These are phyloP conservation scores for Zaprionus davidi DNA, from an alignment of 1,140 invertebrate species.

Conservation along the genomic window DNA sequence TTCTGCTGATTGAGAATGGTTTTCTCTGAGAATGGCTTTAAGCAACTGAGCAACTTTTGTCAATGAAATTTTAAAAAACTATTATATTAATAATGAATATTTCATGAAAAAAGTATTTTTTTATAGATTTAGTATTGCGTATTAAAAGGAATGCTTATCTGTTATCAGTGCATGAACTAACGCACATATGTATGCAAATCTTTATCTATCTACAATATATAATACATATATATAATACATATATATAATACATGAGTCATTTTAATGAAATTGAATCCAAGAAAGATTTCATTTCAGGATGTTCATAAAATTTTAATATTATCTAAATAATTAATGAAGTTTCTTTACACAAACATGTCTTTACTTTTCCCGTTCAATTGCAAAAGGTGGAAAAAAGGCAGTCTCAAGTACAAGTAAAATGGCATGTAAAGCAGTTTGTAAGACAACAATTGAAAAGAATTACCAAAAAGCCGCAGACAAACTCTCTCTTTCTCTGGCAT, in stretches of 20 bases:
- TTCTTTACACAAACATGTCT: not conserved
- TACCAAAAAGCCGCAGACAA: slow-evolving; percentile 54
- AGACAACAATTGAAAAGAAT: slow-evolving; percentile 79
- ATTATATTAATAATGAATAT: no score
- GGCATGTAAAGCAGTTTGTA: slow-evolving; percentile 70
- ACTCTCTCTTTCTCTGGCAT: slow-evolving; percentile 7
- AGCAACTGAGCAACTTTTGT: no score
- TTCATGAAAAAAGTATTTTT: no score
- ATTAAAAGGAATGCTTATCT: no score
- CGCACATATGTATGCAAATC: no score
- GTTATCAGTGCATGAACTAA: no score
- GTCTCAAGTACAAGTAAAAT: slow-evolving; percentile 34
- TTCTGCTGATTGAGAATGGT: not conserved
- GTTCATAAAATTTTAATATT: not conserved
- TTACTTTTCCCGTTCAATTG: not conserved
- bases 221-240: no score
- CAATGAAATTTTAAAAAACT: no score
- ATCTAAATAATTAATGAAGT: not conserved
- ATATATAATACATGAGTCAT: no score
- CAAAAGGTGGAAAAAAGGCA: not conserved
- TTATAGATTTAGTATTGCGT: no score
- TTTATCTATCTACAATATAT: no score
- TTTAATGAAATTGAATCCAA: not conserved
- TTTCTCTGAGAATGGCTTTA: not conserved
- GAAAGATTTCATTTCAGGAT: not conserved